Conservation (phyloP, 2,888 invertebrate species). For the Chymomyza caudatula region DNA sequence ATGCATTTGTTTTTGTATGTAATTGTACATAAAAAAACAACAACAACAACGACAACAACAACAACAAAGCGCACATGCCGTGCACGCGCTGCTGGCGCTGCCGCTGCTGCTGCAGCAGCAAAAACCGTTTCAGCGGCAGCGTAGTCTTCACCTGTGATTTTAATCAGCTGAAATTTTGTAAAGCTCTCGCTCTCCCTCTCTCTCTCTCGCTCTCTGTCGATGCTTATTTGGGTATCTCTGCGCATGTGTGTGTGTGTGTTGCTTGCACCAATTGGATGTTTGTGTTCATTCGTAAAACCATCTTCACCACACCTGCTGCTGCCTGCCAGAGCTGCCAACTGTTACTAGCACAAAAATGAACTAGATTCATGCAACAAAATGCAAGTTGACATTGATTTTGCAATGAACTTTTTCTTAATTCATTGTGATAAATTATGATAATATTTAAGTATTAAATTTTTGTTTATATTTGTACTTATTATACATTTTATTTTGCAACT, state of each 20-base stretch:
- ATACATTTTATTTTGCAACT: too few relatives aligned
- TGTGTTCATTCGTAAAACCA: conserved; percentile 17
- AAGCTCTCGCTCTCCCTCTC: neutral
- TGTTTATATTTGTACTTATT: too few relatives aligned
- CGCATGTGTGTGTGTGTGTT: conserved; percentile 4
- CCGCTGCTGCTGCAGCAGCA: too few relatives aligned
- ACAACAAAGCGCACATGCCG: neutral
- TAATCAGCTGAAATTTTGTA: conserved; percentile 56
- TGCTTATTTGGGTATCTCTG: neutral
- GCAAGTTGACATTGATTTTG: neutral
- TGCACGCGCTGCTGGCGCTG: neutral
- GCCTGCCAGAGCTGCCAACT: neutral
- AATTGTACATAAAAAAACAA: neutral
- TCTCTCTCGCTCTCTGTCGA: neutral
- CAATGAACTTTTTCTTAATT: too few relatives aligned
- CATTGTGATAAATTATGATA: too few relatives aligned
- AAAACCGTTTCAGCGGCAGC: conserved; percentile 13
- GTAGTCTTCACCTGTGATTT: conserved; percentile 56
- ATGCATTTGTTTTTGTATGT: conserved; percentile 20
- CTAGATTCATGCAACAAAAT: neutral
- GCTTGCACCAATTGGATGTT: conserved; percentile 9
- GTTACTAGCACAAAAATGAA: neutral
- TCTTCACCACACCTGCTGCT: conserved; percentile 66
- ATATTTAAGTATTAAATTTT: too few relatives aligned
- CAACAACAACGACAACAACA: conserved; percentile 18